phyloP scores from a whole-genome alignment of 2,113 vertebrate genomes.

The Gavia stellata region DNA sequence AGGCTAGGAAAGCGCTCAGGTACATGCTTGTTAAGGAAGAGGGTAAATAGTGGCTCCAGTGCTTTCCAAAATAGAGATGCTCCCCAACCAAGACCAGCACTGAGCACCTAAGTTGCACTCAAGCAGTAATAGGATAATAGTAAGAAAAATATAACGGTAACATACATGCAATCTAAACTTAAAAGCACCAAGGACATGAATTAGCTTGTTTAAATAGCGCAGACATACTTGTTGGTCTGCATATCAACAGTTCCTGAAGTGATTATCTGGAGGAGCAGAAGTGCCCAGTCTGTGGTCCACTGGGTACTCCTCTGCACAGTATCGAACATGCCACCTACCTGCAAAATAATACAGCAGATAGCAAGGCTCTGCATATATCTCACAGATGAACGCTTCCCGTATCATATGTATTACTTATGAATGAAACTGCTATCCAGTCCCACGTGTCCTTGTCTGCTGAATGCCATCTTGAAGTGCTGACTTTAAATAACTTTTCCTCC shows the following conservation, averaged over 20 bases:
- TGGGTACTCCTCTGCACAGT: constrained; percentile 73
- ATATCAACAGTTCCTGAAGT: constrained; percentile 73
- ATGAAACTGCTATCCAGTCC: background rate
- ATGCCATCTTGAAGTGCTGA: background rate
- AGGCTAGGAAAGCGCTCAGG: background rate
- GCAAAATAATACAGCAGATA: background rate
- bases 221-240: constrained; percentile 68
- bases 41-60: background rate
- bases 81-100: background rate
- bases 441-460: background rate
- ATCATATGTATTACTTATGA: background rate
- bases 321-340: constrained; percentile 76
- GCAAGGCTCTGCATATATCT: background rate
- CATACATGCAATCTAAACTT: background rate
- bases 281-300: constrained; percentile 75
- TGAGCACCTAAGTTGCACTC: background rate
- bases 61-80: background rate
- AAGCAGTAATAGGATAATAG: background rate
- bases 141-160: background rate
- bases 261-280: constrained; percentile 75
- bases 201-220: too few species aligned
- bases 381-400: too few species aligned
- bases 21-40: background rate
- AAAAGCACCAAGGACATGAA: background rate
- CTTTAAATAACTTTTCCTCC: background rate